Conservation (phyloP, 2,113 vertebrate species). For the Numida meleagris region DNA sequence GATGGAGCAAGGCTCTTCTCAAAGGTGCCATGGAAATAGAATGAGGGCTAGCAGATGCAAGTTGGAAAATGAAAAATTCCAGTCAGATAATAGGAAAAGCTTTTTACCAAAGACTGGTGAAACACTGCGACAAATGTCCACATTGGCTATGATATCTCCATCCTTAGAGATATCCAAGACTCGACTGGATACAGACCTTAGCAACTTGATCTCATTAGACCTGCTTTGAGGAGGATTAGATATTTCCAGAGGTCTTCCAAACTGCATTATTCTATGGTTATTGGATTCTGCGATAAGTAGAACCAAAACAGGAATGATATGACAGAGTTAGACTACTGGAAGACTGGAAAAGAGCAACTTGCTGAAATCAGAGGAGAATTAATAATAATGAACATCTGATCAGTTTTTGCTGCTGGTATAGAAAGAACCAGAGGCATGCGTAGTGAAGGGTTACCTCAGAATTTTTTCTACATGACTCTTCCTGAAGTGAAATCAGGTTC, state of each 20-base stretch:
- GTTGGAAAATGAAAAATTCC: not conserved
- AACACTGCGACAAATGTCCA: not conserved
- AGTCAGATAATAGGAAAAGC: not conserved
- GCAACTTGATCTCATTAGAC: not conserved
- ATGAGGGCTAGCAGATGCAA: not conserved
- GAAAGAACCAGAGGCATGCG: not conserved
- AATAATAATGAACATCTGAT: not conserved
- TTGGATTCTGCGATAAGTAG: not conserved
- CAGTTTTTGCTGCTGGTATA: not conserved
- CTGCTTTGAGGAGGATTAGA: not conserved
- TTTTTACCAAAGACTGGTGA: not conserved
- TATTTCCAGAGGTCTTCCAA: not conserved
- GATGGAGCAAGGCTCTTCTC: accelerated
- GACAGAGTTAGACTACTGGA: not conserved
- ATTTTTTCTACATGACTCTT: not conserved
- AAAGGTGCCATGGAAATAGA: not conserved
- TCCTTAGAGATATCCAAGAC: not conserved
- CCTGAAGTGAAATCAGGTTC: not conserved
- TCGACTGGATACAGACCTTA: not conserved
- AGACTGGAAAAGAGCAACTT: not conserved
- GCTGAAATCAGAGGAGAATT: not conserved
- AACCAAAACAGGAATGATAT: not conserved
- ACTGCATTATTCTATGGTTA: not conserved
- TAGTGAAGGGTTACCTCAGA: not conserved
- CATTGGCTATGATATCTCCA: not conserved